phyloP scores from a whole-genome alignment of 2,888 invertebrate genomes.

The Apeira syringaria region DNA sequence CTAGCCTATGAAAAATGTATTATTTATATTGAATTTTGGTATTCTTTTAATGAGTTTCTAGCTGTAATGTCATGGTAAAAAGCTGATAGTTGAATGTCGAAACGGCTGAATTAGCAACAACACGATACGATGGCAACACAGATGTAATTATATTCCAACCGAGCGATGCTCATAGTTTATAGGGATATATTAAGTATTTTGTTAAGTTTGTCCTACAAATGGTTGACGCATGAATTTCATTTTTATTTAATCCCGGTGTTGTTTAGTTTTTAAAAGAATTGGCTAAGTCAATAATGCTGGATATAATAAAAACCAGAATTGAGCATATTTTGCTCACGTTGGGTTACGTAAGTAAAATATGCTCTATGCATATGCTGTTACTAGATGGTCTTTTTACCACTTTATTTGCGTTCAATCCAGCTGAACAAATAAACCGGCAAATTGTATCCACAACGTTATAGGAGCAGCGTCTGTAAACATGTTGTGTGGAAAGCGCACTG shows the following conservation, averaged over 20 bases:
- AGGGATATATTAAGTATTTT: too few relatives aligned
- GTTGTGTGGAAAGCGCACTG: conserved; percentile 8
- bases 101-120: neutral
- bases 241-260: conserved; percentile 33
- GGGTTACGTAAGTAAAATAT: conserved; percentile 46
- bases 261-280: conserved; percentile 58
- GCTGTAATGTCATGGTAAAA: neutral
- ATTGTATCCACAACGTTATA: conserved; percentile 20
- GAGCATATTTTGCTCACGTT: too few relatives aligned
- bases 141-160: conserved; percentile 27
- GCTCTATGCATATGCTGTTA: conserved; percentile 22
- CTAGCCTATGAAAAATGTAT: too few relatives aligned
- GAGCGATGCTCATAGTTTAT: too few relatives aligned
- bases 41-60: too few relatives aligned
- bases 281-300: conserved; percentile 59
- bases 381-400: conserved; percentile 55
- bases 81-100: neutral
- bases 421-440: conserved; percentile 39
- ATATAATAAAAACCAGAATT: conserved; percentile 54
- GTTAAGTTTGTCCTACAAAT: too few relatives aligned
- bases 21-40: neutral
- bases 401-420: conserved; percentile 57
- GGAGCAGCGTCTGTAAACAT: conserved; percentile 13
- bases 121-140: conserved; percentile 4
- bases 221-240: too few relatives aligned